Base-by-base conservation (phyloP, 2,888 invertebrate species). In the Ctena decussata region DNA sequence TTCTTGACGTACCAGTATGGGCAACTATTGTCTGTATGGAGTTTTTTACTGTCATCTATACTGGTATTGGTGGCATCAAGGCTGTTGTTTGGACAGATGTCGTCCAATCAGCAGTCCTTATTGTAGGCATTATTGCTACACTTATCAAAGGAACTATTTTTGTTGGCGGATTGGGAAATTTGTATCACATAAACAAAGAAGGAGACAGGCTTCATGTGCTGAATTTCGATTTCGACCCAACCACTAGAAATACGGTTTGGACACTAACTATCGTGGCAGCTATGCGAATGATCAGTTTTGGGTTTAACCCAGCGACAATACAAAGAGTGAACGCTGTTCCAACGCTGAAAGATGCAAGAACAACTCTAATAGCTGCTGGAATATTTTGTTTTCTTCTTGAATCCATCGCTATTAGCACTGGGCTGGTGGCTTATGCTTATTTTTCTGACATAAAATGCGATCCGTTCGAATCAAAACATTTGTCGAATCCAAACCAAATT, bases 161-260 rank as follows among this genome's bases (percentile, higher is more conserved):
- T 41, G 15, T 41, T 15, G 41, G 41, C 6, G 80, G 80, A 21
- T 3, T 65, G 0, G 21, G 18, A 12, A 24, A 35, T 0, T 21
- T 76, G 0, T 32, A 18, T 27, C 18, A 39, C 8, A 18, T 71
- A 11, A 57, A 69, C 44, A 49, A 39, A 15, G 41, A 41, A 41
- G 41, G 41, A 11, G 39, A 37, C 24, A 49, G 80, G 21, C 30
- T 81, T 6, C 37, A 81, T 21, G 3, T 76, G 18, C 72, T 69
- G 21, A 71, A 83, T 57, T 78, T 83, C 18, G 46, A 86, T 44
- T 39, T 77, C 3, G 84, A 86, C 69, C 86, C 86, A 11, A 82
- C 84, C 6, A 46, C 65, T 5, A 65, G 86, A 27, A 77, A 86
- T 37, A 74, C 86, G 46, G 78, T 86, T 78, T 86, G 86, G 86